Base-by-base conservation (phyloP, 2,797 vertebrate species). In the Rhincodon typus region DNA sequence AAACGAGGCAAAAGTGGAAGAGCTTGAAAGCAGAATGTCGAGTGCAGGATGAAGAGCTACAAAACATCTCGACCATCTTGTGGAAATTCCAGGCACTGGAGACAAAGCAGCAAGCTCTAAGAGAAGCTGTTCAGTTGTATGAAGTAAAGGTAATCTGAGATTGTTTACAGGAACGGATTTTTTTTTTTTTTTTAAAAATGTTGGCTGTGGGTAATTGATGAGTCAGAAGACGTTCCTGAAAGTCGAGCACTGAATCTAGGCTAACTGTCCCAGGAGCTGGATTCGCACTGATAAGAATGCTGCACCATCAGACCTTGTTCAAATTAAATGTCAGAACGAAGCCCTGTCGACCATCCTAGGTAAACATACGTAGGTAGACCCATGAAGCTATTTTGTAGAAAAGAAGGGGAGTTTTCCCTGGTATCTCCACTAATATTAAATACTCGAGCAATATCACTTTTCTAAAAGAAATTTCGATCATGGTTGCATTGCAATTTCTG, bases 1-100 rank as follows among this genome's bases (percentile, higher is more conserved):
- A 95, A 77, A 95, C 34, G 4, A 95, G 69, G 69, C 94, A 95
- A 27, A 74, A 96, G 66, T 97, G 98, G 97, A 98, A 98, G 96
- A 96, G 96, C 87, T 96, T 98, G 95, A 98, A 98, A 96, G 96
- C 38, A 6, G 96, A 97, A 57, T 96, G 96, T 97, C 96, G 96
- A 82, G 95, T 93, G 0, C 95, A 77, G n/a, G 79, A 96, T 94
- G 96, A 97, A 96, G 97, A 96, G 1, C 97, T 98, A 96, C 74
- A 4, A 3, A 96, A 97, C 88, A 97, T 98, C 70, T 34, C 70
- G 25, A 96, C 95, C 21, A 95, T 98, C 42, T 96, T 96, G 96
- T 96, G 96, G 27, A 96, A 50, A 30, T 96, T 97, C 95, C 96
- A 97, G 1, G 96, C 97, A 84, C 96, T 98, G 25, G 53, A 97